Conservation (phyloP, 2,888 invertebrate species). For the Xanthia icteritia region DNA sequence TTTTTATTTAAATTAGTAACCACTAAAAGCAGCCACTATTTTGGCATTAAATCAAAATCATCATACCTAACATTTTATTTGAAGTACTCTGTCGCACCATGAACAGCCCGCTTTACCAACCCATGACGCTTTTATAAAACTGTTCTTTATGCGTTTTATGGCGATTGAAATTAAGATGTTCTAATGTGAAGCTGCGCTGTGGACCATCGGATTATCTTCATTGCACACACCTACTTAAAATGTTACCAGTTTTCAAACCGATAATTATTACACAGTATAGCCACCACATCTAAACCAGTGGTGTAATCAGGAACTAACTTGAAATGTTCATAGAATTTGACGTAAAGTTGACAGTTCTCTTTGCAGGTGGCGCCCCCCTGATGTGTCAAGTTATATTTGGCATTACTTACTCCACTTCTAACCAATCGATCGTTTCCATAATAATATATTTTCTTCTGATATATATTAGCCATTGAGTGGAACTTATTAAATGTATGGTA, state of each 20-base stretch:
- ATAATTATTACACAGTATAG: constrained; percentile 42
- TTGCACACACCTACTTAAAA: constrained; percentile 60
- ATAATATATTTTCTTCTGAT: constrained; percentile 35
- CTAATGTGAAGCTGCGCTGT: constrained; percentile 76
- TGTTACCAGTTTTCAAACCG: constrained; percentile 44
- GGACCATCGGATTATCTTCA: constrained; percentile 57
- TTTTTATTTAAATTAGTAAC: too few species aligned
- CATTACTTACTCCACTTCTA: constrained; percentile 36
- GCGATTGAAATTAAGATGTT: constrained; percentile 88
- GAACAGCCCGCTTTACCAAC: constrained; percentile 71
- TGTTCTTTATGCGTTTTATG: constrained; percentile 85
- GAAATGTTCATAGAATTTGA: constrained; percentile 26
- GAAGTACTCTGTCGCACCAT: constrained; percentile 47
- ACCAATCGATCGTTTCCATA: constrained; percentile 43
- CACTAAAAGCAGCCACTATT: too few species aligned
- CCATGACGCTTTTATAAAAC: constrained; percentile 80
- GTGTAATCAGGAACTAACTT: background rate
- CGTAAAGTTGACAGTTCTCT: constrained; percentile 14
- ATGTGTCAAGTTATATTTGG: constrained; percentile 34
- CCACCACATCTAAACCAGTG: constrained; percentile 17
- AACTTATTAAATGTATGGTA: constrained; percentile 37
- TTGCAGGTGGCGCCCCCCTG: constrained; percentile 6
- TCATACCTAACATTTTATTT: background rate
- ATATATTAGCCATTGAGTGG: constrained; percentile 29
- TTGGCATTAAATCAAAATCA: too few species aligned